Evolutionary conservation across 2,113 vertebrate genomes (phyloP), one percentile per base, ranked within the genome.

Genomic region (Zingel zingel): DNA sequence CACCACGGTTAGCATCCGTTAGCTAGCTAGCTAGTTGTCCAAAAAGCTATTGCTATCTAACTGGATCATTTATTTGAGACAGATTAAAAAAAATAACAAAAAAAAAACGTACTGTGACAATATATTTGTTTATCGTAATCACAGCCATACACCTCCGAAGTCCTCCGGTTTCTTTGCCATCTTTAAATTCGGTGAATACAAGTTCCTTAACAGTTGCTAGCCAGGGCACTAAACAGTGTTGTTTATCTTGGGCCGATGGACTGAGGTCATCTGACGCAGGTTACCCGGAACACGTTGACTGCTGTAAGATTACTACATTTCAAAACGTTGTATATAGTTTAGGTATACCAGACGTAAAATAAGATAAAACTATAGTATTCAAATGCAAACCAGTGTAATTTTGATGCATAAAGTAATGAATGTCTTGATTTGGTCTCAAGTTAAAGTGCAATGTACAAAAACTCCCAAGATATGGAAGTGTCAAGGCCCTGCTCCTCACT

Each of bases 221-320:
- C 79, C 23, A 2, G 43, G 4, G 39, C 13, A 0, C 57, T 7
- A 1, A 23, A 16, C 61, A 53, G 10, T 30, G 66, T 84, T 94
- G 91, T 94, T 94, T 92, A 93, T 82, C 71, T 87, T 62, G 45
- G 61, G 23, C 73, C 76, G 45, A 89, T 58, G 66, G 36, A 30
- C 71, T 84, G 86, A 89, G n/a, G 85, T 92, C 88, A 88, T 76
- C 80, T 18, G 1, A 18, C 72, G 51, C 3, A 4, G 11, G 33
- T 88, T n/a, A 90, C 91, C 92, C 93, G 93, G 91, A 94, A 93
- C 18, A 84, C 48, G 61, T 85, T 83, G 36, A 83, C 51, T 66
- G 77, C 14, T 72, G 47, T 15, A 15, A 66, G 30, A n/a, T 48
- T 43, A 5, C 0, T 43, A 5, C 0, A 59, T 4, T n/a, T 53